Conservation (phyloP, 2,888 invertebrate genomes). For the Amphipyra tragopoginis region DNA sequence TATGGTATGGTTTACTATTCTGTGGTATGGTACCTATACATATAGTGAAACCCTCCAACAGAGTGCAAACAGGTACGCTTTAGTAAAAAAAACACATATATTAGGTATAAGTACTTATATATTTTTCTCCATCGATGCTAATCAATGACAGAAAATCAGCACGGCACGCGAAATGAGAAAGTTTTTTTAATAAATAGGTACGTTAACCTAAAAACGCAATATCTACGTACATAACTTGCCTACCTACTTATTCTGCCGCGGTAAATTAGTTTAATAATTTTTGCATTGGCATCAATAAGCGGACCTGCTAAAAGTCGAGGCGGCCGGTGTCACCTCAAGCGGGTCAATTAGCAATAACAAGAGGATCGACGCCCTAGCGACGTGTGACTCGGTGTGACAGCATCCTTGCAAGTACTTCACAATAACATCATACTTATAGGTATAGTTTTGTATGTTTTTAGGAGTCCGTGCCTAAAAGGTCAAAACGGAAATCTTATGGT, state of each 20-base stretch:
- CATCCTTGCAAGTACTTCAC: slow-evolving; percentile 33
- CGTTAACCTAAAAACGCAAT: too few relatives aligned
- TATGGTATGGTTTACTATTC: too few relatives aligned
- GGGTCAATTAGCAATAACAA: slow-evolving; percentile 79
- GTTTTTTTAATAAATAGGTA: too few relatives aligned
- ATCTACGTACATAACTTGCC: neutral
- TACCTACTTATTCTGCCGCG: neutral
- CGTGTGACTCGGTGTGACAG: slow-evolving; percentile 14
- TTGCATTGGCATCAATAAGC: slow-evolving; percentile 59
- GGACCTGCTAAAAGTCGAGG: slow-evolving; percentile 51
- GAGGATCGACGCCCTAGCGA: slow-evolving; percentile 36
- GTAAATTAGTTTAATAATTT: slow-evolving; percentile 64
- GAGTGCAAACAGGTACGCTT: too few relatives aligned
- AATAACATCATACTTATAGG: slow-evolving; percentile 5
- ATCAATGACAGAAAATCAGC: too few relatives aligned
- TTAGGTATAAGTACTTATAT: too few relatives aligned
- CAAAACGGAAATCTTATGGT: too few relatives aligned
- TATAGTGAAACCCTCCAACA: too few relatives aligned
- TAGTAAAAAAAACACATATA: too few relatives aligned
- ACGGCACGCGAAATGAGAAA: too few relatives aligned
- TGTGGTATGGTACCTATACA: too few relatives aligned
- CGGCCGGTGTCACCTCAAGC: slow-evolving; percentile 66
- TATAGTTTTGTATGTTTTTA: neutral
- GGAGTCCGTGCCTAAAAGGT: neutral
- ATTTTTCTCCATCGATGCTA: too few relatives aligned